These are phyloP conservation scores for Sinocyclocheilus anophthalmus DNA, from an alignment of 2,113 vertebrate genomes.

Conservation along the genomic window DNA sequence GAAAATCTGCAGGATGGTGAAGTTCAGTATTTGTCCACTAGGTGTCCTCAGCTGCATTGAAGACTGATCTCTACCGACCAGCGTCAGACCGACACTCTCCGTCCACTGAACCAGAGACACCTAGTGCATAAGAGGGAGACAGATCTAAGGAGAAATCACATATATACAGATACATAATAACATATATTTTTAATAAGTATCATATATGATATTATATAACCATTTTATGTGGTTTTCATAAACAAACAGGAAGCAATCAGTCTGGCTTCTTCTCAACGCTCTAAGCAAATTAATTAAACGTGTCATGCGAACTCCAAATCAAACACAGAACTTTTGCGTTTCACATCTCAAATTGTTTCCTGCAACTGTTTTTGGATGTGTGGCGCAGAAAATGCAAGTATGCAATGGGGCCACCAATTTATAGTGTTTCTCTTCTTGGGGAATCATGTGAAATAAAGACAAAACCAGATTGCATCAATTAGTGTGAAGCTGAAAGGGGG, in stretches of 20 bases:
- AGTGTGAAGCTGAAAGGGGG: conserved; percentile 56
- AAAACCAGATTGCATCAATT: conserved; percentile 67
- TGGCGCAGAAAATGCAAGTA: conserved; percentile 10
- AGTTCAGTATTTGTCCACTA: conserved; percentile 95
- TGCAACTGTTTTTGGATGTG: conserved; percentile 24
- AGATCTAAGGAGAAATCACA: neutral
- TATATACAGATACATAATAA: too few species aligned
- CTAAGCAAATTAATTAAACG: neutral
- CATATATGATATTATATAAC: too few species aligned
- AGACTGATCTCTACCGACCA: conserved; percentile 95
- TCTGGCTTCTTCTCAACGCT: neutral
- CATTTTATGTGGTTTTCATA: neutral
- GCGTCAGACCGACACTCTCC: conserved; percentile 91
- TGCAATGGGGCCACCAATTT: conserved; percentile 29
- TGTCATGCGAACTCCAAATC: neutral
- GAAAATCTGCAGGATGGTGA: conserved; percentile 97
- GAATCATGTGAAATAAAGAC: conserved; percentile 57
- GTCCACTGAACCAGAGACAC: conserved; percentile 99
- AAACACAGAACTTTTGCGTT: neutral
- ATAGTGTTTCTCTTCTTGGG: conserved; percentile 26
- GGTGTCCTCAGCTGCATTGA: conserved; percentile 98
- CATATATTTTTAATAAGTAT: too few species aligned
- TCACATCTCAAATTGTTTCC: neutral
- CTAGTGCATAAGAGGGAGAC: conserved; percentile 66
- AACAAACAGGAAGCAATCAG: conserved; percentile 15